Evolutionary conservation across 2,888 invertebrate species (phyloP).

Genomic region (Synanthedon andrenaeformis): DNA sequence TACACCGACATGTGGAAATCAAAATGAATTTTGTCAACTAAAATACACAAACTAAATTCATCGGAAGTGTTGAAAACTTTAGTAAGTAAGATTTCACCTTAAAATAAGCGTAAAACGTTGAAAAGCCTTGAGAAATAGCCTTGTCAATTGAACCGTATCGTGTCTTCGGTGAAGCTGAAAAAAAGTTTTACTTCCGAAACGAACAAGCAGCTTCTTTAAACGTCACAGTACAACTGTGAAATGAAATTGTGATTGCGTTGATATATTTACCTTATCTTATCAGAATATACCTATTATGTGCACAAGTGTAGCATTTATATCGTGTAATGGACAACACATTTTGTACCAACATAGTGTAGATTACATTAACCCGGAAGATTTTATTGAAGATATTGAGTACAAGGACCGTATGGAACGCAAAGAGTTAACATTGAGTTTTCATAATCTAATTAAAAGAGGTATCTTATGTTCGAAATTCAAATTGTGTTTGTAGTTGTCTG

Average conservation of each 20-base stretch:
- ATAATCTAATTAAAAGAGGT: conserved; percentile 66
- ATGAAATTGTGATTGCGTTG: background rate
- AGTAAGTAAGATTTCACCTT: conserved; percentile 14
- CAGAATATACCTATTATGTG: conserved; percentile 32
- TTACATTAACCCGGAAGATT: conserved; percentile 25
- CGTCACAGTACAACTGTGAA: background rate
- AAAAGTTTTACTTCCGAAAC: background rate
- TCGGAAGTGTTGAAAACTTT: conserved; percentile 5
- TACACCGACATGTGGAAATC: background rate
- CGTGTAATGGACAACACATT: conserved; percentile 55
- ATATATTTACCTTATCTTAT: background rate
- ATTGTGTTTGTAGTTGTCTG: background rate
- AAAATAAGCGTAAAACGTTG: conserved; percentile 7
- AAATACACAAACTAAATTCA: background rate
- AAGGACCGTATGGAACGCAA: conserved; percentile 52
- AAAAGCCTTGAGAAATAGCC: conserved; percentile 24
- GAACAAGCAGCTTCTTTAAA: background rate
- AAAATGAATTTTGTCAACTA: background rate
- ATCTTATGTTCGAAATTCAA: conserved; percentile 10
- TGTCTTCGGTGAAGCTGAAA: conserved; percentile 7
- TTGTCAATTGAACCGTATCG: conserved; percentile 23
- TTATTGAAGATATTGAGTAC: conserved; percentile 21
- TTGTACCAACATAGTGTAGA: conserved; percentile 40
- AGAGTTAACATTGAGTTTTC: conserved; percentile 60
- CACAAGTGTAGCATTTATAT: conserved; percentile 53